A percentile compares a stretch with the other conserved stretches of the same genome.
These are phyloP conservation scores for Candoia aspera DNA, from an alignment of 2,113 vertebrate genomes.

Conservation along the genomic window DNA sequence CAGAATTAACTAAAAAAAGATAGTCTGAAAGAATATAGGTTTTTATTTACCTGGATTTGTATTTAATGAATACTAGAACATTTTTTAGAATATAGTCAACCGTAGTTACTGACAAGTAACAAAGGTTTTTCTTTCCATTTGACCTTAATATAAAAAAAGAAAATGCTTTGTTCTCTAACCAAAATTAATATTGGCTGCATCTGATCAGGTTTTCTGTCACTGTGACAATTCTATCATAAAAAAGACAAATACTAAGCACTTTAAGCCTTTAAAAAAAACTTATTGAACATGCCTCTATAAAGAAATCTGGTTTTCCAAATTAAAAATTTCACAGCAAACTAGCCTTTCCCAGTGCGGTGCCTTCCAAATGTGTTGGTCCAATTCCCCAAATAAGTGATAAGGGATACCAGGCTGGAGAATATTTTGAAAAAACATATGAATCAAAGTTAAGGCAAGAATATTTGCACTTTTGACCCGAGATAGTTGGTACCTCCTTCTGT, in stretches of 20 bases:
- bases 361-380: background rate
- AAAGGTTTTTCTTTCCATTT: background rate
- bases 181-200: background rate
- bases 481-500: background rate
- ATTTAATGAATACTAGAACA: background rate
- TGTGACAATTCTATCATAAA: background rate
- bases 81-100: background rate
- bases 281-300: background rate
- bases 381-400: background rate
- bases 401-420: background rate
- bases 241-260: background rate
- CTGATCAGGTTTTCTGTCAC: background rate
- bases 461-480: background rate
- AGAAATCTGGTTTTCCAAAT: background rate
- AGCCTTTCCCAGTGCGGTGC: background rate
- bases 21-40: conserved; percentile 6
- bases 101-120: background rate
- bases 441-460: background rate
- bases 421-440: background rate
- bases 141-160: background rate
- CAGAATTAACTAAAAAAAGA: background rate
- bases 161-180: background rate
- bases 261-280: background rate
- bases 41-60: conserved; percentile 10
- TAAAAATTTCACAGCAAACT: background rate